A percentile compares a stretch with the other conserved stretches of the same genome.
phyloP scores from a whole-genome alignment of 92 coral and sea anemone genomes.

The Paramuricea clavata region DNA sequence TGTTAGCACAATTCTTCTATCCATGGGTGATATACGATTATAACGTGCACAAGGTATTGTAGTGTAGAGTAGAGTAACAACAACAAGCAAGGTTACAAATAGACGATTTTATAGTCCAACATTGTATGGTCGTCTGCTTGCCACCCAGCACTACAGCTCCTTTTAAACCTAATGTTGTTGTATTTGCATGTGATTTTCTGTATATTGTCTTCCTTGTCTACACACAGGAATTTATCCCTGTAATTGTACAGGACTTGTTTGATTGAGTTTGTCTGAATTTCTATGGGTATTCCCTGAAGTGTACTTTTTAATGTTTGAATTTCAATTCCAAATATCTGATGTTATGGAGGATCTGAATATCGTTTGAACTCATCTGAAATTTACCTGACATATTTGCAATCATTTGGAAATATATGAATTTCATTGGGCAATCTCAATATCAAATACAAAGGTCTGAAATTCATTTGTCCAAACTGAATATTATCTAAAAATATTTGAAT shows the following conservation, averaged over 20 bases:
- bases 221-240: too few species aligned
- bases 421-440: not conserved
- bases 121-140: constrained; percentile 8
- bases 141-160: not conserved
- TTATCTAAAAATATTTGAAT: too few species aligned
- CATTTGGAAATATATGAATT: not conserved
- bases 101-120: too few species aligned
- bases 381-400: not conserved
- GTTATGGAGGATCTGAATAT: constrained; percentile 1
- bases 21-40: too few species aligned
- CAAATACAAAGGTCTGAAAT: not conserved
- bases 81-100: too few species aligned
- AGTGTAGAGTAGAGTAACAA: too few species aligned
- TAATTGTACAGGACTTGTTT: not conserved
- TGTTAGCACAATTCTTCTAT: too few species aligned
- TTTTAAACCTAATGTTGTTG: constrained; percentile 3
- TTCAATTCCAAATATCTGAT: not conserved
- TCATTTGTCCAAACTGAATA: not conserved
- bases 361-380: too few species aligned
- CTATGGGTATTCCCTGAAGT: not conserved
- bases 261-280: constrained; percentile 1
- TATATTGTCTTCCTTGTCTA: constrained; percentile 1
- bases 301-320: not conserved
- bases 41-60: too few species aligned
- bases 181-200: not conserved